Base-by-base conservation (phyloP, 2,113 vertebrate species). In the Paraplagusia blochii region DNA sequence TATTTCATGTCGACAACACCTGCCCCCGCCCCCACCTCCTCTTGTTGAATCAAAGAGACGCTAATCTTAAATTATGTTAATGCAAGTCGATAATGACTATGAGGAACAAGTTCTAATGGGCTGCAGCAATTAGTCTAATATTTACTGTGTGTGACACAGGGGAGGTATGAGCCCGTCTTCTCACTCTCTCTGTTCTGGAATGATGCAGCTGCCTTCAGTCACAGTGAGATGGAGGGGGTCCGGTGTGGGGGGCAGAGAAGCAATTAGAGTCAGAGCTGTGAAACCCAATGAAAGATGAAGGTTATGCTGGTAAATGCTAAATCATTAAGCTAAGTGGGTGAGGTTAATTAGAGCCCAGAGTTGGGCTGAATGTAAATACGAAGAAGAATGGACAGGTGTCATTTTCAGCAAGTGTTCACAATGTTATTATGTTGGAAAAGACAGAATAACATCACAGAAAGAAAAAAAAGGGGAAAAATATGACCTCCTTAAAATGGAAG, bases 61-160 rank as follows among this genome's bases (percentile, higher is more conserved):
- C 55, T 63, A 72, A 79, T 86, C 69, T 67, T 87, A 87, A 90
- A 79, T 77, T 77, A 81, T 80, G 74, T 85, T 85, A 89, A 87
- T 88, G 70, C 54, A 48, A 70, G 67, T 73, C 68, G 83, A 84
- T 77, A 68, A 73, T 54, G 29, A 71, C 59, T 60, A 53, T 51
- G 50, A 81, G 78, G 71, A 79, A 58, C 74, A 81, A 82, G 66
- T 73, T 74, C 81, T 85, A 80, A 86, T 84, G 71, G 76, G 79
- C 69, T 53, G 43, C 57, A 69, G 79, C 77, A 84, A 86, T 89
- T 87, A 90, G 82, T 79, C 79, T 88, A 79, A 83, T 86, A 86
- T 87, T 89, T 87, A 79, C 74, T 61, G 81, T 66, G 81, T 76
- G 53, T 42, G 53, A 63, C 63, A 80, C 83, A 72, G 45, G 39